Conservation (phyloP, 2,888 invertebrate species). For the Cremastinae sp. region DNA sequence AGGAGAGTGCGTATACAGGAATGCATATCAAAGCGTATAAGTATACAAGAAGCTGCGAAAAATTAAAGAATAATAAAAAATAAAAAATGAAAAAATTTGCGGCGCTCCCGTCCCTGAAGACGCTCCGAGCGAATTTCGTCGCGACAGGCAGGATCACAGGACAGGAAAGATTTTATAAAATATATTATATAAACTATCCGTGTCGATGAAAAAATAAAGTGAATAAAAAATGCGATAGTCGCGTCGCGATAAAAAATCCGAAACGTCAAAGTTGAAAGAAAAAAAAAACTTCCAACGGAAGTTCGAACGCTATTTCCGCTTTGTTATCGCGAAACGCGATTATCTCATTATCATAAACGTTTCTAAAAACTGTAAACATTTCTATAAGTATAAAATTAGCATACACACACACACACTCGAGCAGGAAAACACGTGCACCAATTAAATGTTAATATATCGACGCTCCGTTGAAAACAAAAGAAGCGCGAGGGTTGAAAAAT, state of each 20-base stretch:
- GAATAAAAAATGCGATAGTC: constrained; percentile 20
- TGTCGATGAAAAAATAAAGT: background rate
- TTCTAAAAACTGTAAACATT: background rate
- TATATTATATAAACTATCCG: too few species aligned
- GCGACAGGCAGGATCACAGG: too few species aligned
- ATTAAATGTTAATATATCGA: constrained; percentile 51
- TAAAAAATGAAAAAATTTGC: constrained; percentile 8
- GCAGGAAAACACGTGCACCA: constrained; percentile 54
- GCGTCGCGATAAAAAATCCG: constrained; percentile 21
- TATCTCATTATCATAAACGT: constrained; percentile 19
- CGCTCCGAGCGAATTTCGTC: constrained; percentile 1
- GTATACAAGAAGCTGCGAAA: constrained; percentile 23
- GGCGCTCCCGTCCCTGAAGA: constrained; percentile 25
- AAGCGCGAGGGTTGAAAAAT: background rate
- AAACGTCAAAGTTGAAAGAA: too few species aligned
- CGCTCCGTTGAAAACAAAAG: constrained; percentile 21
- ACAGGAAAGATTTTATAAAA: too few species aligned
- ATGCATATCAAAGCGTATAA: constrained; percentile 56
- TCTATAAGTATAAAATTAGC: constrained; percentile 16
- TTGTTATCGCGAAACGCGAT: constrained; percentile 29
- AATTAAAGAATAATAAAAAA: too few species aligned
- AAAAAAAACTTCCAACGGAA: constrained; percentile 1
- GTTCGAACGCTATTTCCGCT: constrained; percentile 21
- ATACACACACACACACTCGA: constrained; percentile 33
- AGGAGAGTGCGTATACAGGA: constrained; percentile 32